Conservation (phyloP, 2,888 invertebrate species). For the Epiblema foenella region DNA sequence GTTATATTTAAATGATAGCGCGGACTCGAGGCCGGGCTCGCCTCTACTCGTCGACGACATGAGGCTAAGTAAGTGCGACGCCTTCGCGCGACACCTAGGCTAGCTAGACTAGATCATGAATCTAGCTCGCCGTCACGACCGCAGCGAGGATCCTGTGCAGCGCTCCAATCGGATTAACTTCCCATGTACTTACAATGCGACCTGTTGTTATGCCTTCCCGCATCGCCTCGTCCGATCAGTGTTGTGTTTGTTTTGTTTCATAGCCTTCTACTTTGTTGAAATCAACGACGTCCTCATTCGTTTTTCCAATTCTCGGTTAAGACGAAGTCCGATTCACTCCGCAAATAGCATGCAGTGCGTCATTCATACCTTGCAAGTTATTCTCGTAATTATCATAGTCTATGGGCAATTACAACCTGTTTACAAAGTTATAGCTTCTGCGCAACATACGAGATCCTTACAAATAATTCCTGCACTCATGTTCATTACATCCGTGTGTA, state of each 20-base stretch:
- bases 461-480: conserved; percentile 27
- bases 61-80: conserved; percentile 80
- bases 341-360: conserved; percentile 29
- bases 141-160: conserved; percentile 25
- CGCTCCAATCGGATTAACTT: conserved; percentile 32
- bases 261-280: conserved; percentile 12
- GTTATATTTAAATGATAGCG: conserved; percentile 84
- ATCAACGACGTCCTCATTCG: conserved; percentile 19
- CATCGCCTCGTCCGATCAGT: conserved; percentile 16
- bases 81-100: conserved; percentile 59
- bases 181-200: conserved; percentile 24
- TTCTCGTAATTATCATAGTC: conserved; percentile 35
- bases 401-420: conserved; percentile 29
- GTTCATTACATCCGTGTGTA: conserved; percentile 19
- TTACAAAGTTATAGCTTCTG: conserved; percentile 12
- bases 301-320: conserved; percentile 26
- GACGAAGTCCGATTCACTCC: conserved; percentile 33
- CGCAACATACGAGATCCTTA: conserved; percentile 14
- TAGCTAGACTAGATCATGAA: conserved; percentile 65
- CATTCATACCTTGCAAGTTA: conserved; percentile 28
- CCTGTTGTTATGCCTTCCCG: conserved; percentile 23
- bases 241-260: conserved; percentile 19
- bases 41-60: conserved; percentile 75
- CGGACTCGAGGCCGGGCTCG: conserved; percentile 71
- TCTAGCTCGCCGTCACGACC: conserved; percentile 54